Evolutionary conservation across 1,140 invertebrate species (phyloP), one percentile per base, ranked within the genome.

Genomic region (Holotrichia oblita): DNA sequence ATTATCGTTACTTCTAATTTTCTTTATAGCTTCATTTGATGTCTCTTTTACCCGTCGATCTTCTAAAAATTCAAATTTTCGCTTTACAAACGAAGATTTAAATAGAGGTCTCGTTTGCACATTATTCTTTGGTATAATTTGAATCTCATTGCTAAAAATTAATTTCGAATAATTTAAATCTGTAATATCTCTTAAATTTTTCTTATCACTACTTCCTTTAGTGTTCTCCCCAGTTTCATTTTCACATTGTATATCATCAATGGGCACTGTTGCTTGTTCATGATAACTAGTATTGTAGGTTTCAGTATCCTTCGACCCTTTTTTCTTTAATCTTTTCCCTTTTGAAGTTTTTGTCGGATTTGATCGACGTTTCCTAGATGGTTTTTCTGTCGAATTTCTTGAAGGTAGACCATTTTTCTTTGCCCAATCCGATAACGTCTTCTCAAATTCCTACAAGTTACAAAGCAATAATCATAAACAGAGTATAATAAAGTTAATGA

Each of bases 161-260:
- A 69, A 10, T 7, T 24, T 10, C 10, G 61, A 69, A 12, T 69
- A 69, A 6, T 22, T 69, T 69, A 69, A 69, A 69, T 69, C 61
- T 10, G 22, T 22, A 10, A 69, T 14, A 34, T 69, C 61, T 14
- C 61, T 24, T 34, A 69, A 69, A 22, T 69, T 69, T 22, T 27
- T 69, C 8, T 69, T 34, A 0, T 69, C 27, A 69, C 10, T 24
- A 24, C 22, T 8, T 27, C 24, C 10, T 10, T 9, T 27, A 9
- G 24, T 7, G 8, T 27, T 34, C 9, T 27, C 14, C 8, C 22
- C 22, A 27, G 3, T 27, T 27, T 69, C 61, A 34, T 34, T 8
- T 69, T 69, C 17, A 22, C 22, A 7, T 9, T 22, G 22, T 9
- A 20, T 0, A 27, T 69, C 22, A 69, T 10, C 61, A 69, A 27